Evolutionary conservation across 2,888 invertebrate species (phyloP).

Genomic region (Heliconius hortense): DNA sequence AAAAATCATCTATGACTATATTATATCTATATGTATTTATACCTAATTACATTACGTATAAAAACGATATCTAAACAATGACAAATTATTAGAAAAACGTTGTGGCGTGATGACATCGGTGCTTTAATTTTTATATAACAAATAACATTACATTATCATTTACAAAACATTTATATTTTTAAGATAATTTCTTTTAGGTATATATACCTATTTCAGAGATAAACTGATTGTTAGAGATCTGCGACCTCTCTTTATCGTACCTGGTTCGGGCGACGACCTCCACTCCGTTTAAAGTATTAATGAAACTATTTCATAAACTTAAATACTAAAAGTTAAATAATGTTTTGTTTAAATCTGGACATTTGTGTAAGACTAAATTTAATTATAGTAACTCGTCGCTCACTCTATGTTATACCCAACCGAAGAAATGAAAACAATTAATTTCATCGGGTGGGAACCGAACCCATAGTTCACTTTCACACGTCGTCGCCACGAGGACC

Average conservation of each 20-base stretch:
- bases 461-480: background rate
- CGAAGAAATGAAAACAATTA: background rate
- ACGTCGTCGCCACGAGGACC: no score
- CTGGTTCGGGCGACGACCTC: conserved; percentile 25
- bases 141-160: no score
- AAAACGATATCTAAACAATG: background rate
- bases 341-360: background rate
- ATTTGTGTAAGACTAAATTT: background rate
- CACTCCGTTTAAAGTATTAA: background rate
- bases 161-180: background rate
- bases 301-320: background rate
- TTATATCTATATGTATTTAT: no score
- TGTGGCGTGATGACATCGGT: background rate
- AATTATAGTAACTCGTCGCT: background rate
- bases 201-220: background rate
- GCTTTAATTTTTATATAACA: background rate
- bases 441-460: background rate
- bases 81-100: background rate
- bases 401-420: background rate
- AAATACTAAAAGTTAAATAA: background rate
- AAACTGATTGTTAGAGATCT: background rate
- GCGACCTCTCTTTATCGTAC: conserved; percentile 26
- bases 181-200: background rate
- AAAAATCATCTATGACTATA: background rate
- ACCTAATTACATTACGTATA: background rate